phyloP scores from a whole-genome alignment of 2,888 invertebrate genomes.

The Thereva unica region DNA sequence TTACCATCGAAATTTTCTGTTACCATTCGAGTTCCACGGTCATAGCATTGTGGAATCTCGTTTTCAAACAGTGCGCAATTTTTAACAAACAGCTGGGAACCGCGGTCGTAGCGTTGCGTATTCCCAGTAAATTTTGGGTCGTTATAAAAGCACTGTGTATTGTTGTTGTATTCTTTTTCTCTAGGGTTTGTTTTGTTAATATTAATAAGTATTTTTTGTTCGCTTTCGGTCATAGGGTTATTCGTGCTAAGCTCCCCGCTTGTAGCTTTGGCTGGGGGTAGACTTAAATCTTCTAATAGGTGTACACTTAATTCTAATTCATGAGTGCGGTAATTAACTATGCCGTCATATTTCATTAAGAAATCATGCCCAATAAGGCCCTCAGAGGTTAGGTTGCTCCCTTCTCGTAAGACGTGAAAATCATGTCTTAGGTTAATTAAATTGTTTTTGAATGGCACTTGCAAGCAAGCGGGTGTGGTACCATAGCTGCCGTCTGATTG shows the following conservation, averaged over 20 bases:
- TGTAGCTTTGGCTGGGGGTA: neutral
- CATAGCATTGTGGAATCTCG: no score
- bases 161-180: no score
- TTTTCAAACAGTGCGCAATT: no score
- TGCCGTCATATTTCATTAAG: neutral
- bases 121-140: neutral
- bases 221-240: neutral
- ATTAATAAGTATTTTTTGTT: neutral
- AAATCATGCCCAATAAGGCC: constrained; percentile 2
- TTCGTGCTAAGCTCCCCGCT: neutral
- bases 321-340: neutral
- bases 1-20: no score
- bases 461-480: neutral
- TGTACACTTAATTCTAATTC: neutral
- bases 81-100: neutral
- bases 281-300: neutral
- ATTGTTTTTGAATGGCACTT: neutral
- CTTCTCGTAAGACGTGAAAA: neutral
- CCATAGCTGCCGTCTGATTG: neutral
- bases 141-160: neutral
- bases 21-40: no score
- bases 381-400: neutral
- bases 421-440: constrained; percentile 1
- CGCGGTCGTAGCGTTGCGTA: constrained; percentile 9
- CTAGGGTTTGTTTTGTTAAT: no score